Percentiles rank a stretch among this genome's conserved stretches.
Evolutionary conservation across 2,888 invertebrate species (phyloP).

Genomic region (Stegana nigrithorax): DNA sequence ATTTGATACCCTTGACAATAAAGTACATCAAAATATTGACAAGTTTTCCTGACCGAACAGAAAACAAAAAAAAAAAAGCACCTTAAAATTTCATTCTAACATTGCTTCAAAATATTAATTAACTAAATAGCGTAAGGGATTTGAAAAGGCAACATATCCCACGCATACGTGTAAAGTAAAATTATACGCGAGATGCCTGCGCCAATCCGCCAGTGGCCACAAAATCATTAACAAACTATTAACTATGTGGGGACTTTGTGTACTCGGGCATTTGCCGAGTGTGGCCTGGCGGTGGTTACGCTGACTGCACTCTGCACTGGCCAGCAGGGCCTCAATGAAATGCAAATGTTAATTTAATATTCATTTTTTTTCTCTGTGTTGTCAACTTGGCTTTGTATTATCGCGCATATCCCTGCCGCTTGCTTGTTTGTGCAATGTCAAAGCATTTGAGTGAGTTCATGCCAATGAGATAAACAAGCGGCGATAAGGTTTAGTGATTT

Average conservation of each 20-base stretch:
- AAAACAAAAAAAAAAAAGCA: constrained; percentile 3
- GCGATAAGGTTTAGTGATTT: not conserved
- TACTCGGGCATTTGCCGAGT: no score
- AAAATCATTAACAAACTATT: constrained; percentile 47
- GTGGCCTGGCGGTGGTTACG: no score
- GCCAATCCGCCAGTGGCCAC: constrained; percentile 10
- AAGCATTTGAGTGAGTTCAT: not conserved
- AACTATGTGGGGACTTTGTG: constrained; percentile 29
- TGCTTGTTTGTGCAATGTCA: not conserved
- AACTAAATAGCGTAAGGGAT: no score
- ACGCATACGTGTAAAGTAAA: no score
- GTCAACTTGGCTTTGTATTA: not conserved
- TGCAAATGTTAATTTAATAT: constrained; percentile 19
- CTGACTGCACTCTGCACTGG: not conserved
- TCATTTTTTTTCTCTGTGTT: not conserved
- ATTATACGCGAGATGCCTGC: constrained; percentile 37
- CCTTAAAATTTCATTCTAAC: constrained; percentile 7
- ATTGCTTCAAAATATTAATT: no score
- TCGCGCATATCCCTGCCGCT: not conserved
- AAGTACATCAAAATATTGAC: no score
- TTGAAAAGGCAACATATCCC: no score
- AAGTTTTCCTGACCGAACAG: no score
- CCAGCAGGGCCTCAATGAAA: constrained; percentile 1
- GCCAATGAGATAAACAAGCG: constrained; percentile 2
- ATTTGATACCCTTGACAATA: no score